Evolutionary conservation across 1,140 invertebrate species (phyloP).

Genomic region (Drosophila bifasciata): DNA sequence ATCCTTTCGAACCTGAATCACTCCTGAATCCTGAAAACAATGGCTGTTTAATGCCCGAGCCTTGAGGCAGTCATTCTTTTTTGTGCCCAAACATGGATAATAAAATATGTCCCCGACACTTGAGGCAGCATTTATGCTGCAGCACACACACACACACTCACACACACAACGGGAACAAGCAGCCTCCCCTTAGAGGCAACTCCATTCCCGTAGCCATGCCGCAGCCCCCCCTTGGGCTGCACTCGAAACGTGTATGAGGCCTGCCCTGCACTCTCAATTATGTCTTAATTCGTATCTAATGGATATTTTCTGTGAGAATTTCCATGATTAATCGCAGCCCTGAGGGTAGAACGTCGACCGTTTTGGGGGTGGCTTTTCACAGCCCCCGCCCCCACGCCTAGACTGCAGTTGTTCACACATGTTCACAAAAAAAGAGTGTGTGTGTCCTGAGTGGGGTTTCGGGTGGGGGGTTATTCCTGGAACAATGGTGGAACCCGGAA

Average conservation of each 20-base stretch:
- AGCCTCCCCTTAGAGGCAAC: slow-evolving; percentile 23
- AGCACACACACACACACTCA: slow-evolving; percentile 22
- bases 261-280: slow-evolving; percentile 77
- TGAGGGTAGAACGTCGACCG: slow-evolving; percentile 36
- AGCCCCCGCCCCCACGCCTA: neutral
- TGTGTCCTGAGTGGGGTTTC: slow-evolving; percentile 49
- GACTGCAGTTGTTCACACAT: slow-evolving; percentile 78
- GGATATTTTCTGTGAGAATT: slow-evolving; percentile 81
- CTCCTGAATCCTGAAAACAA: slow-evolving; percentile 27
- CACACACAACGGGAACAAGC: slow-evolving; percentile 5
- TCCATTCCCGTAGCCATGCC: neutral
- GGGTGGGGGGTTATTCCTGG: slow-evolving; percentile 30
- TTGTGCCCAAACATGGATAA: slow-evolving; percentile 56
- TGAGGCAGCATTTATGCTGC: slow-evolving; percentile 65
- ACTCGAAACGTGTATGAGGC: slow-evolving; percentile 60
- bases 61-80: slow-evolving; percentile 41
- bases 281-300: slow-evolving; percentile 83
- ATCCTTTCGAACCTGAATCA: slow-evolving; percentile 9
- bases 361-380: slow-evolving; percentile 30
- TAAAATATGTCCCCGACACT: slow-evolving; percentile 78
- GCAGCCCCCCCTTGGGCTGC: slow-evolving; percentile 20
- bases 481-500: slow-evolving; percentile 27
- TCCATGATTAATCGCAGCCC: slow-evolving; percentile 77
- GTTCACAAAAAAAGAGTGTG: slow-evolving; percentile 64
- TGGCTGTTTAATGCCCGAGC: slow-evolving; percentile 54